Percentiles rank a stretch among this genome's conserved stretches.
Evolutionary conservation across 1,140 invertebrate species (phyloP).

Genomic region (Acyrthosiphon pisum): DNA sequence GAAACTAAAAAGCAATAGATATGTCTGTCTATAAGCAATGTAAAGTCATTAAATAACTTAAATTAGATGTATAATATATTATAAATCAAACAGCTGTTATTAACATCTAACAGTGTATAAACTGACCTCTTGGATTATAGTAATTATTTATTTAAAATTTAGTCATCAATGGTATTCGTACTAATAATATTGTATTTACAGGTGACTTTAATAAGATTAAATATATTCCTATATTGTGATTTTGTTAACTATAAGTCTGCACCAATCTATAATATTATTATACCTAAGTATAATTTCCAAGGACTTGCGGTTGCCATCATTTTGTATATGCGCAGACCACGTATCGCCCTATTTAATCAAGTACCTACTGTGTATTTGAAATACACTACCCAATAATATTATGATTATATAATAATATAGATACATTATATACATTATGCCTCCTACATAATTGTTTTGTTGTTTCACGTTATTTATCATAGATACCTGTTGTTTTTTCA

Average conservation of each 20-base stretch:
- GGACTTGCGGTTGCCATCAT: not conserved
- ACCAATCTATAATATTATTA: not conserved
- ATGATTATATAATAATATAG: too few relatives aligned
- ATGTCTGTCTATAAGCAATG: not conserved
- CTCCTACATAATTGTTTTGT: not conserved
- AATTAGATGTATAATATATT: not conserved
- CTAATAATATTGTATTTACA: too few relatives aligned
- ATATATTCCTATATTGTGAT: not conserved
- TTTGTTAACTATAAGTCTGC: not conserved
- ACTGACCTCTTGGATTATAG: not conserved
- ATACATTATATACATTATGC: too few relatives aligned
- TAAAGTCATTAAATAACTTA: not conserved
- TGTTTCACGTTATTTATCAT: not conserved
- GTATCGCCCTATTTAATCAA: not conserved
- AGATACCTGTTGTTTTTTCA: too few relatives aligned
- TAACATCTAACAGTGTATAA: not conserved
- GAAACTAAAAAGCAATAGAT: not conserved
- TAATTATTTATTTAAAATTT: not conserved
- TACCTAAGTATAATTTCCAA: too few relatives aligned
- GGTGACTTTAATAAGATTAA: too few relatives aligned
- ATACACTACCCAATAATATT: not conserved
- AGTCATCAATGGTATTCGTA: too few relatives aligned
- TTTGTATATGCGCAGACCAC: not conserved
- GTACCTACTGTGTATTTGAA: not conserved
- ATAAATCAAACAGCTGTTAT: not conserved